These are phyloP conservation scores for Erythrocercus mccallii DNA, from an alignment of 2,113 vertebrate species.

Conservation along the genomic window DNA sequence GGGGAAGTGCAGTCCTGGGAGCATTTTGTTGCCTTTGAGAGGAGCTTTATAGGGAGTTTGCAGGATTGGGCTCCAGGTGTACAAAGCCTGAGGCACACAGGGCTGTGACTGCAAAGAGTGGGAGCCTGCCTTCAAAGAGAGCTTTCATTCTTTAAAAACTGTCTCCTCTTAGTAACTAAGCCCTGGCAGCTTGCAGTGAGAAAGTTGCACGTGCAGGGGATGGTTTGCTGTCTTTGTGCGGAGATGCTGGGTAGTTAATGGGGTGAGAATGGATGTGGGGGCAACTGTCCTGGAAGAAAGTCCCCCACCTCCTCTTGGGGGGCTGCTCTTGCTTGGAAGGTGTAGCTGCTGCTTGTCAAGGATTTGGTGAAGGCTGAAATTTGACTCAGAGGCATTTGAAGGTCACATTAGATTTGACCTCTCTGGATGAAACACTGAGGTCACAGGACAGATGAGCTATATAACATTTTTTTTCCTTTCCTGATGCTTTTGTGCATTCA, in stretches of 20 bases:
- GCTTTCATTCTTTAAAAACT: slow-evolving; percentile 24
- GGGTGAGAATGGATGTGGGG: not conserved
- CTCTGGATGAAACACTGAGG: not conserved
- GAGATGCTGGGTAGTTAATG: not conserved
- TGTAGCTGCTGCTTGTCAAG: not conserved
- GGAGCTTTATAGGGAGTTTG: not conserved
- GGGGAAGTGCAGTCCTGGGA: not conserved
- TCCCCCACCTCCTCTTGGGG: not conserved
- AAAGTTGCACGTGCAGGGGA: not conserved
- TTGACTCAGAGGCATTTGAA: slow-evolving; percentile 6
- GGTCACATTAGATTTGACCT: slow-evolving; percentile 30
- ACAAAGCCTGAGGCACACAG: not conserved
- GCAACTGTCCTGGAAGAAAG: not conserved
- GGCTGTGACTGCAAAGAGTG: not conserved
- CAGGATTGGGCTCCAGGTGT: slow-evolving; percentile 37
- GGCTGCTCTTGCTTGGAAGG: not conserved
- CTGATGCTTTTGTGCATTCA: not conserved
- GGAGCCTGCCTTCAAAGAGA: slow-evolving; percentile 44
- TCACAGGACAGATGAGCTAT: not conserved
- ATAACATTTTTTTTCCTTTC: not conserved
- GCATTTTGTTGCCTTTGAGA: not conserved
- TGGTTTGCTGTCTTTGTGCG: not conserved
- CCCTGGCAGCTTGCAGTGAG: slow-evolving; percentile 4
- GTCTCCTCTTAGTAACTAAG: not conserved
- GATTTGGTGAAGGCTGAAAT: not conserved